Base-by-base conservation (phyloP, 2,888 invertebrate genomes). In the Rhaphigaster nebulosa region DNA sequence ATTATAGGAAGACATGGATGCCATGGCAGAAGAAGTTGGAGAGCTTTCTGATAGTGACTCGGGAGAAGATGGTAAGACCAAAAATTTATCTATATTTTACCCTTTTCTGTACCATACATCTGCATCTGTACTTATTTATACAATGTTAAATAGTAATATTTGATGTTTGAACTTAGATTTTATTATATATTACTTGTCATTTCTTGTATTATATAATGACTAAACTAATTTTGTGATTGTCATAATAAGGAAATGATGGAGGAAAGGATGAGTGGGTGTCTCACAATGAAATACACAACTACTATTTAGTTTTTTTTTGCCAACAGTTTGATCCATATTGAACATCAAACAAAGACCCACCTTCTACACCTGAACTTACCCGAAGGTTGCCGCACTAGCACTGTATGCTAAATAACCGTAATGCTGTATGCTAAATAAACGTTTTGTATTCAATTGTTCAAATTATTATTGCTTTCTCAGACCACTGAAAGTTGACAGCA, bases 1-100 rank as follows among this genome's bases (percentile, higher is more conserved):
- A 38, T 91, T 89, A 13, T 89, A 91, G 89, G 91, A 91, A 91
- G 91, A 91, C 60, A 91, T 91, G 91, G 91, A 91, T 88, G 91
- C 91, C 15, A 91, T 91, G 91, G 88, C 91, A 18, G 90, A 91
- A 38, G 91, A 91, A 87, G 91, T 91, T 26, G 87, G 87, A 56
- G 91, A 91, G n/a, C 89, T 90, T 50, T 56, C 90, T 29, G 91
- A 91, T 87, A 91, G 91, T 88, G 90, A 90, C 60, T 90, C 90
- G 1, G 90, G 80, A 13, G 65, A 89, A 29, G 89, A 76, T 50
- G 89, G 89, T 89, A 89, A 84, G 84, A 50, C 23, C 4, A 29
- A 70, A 34, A 70, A 34, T 34, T 70, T 60, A 65, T 65, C 34
- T 65, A 29, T 65, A 65, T 34, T 29, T 34, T 65, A 34, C 18